Percentiles rank a stretch among this genome's conserved stretches.
phyloP scores from a whole-genome alignment of 1,140 invertebrate genomes.

The Hypothenemus hampei region DNA sequence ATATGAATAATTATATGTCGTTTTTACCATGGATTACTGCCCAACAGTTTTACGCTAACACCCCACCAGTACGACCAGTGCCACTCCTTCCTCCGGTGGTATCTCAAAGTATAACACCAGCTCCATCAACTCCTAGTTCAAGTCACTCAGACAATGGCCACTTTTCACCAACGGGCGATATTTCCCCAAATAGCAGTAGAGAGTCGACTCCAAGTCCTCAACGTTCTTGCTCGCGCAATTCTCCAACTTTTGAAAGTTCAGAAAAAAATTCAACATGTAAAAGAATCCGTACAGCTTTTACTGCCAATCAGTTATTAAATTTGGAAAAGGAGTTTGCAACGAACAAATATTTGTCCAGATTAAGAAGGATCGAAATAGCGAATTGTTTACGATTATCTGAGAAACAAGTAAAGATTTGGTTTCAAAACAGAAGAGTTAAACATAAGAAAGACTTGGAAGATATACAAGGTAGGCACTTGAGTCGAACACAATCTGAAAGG shows the following conservation, averaged over 20 bases:
- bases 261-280: slow-evolving; percentile 55
- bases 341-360: slow-evolving; percentile 85
- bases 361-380: slow-evolving; percentile 88
- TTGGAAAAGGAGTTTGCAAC: slow-evolving; percentile 86
- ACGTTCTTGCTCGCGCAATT: slow-evolving; percentile 46
- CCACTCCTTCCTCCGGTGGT: slow-evolving; percentile 31
- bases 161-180: slow-evolving; percentile 19
- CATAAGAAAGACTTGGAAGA: slow-evolving; percentile 69
- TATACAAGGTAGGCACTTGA: background rate
- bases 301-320: slow-evolving; percentile 84
- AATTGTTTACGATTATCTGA: slow-evolving; percentile 81
- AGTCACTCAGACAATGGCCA: slow-evolving; percentile 42
- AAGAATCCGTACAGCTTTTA: slow-evolving; percentile 86
- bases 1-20: slow-evolving; percentile 57
- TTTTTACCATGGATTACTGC: slow-evolving; percentile 41
- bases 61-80: slow-evolving; percentile 36
- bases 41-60: slow-evolving; percentile 14
- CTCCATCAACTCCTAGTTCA: slow-evolving; percentile 42
- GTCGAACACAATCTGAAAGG: too few species aligned
- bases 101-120: slow-evolving; percentile 30
- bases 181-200: slow-evolving; percentile 44
- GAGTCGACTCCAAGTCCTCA: slow-evolving; percentile 56
- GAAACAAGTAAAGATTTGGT: slow-evolving; percentile 96
- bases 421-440: slow-evolving; percentile 87
- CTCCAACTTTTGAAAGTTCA: slow-evolving; percentile 37